phyloP scores from a whole-genome alignment of 2,113 vertebrate genomes.

The Colistium nudipinnis region DNA sequence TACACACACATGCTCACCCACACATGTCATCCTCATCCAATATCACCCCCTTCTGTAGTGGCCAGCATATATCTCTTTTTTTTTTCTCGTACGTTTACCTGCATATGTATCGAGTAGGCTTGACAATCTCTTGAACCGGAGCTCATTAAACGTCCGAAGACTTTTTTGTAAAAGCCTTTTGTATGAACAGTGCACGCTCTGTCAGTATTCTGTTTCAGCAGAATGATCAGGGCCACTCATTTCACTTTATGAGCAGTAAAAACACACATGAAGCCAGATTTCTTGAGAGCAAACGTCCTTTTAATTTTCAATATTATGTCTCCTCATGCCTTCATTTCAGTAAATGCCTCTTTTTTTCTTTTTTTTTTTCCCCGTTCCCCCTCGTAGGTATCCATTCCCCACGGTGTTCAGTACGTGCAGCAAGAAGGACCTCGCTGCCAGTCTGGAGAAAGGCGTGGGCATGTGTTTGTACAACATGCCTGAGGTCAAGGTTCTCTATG shows the following conservation, averaged over 20 bases:
- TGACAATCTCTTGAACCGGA: constrained; percentile 44
- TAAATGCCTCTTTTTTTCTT: neutral
- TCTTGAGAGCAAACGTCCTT: neutral
- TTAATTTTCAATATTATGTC: neutral
- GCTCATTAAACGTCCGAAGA: constrained; percentile 33
- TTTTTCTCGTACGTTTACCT: constrained; percentile 28
- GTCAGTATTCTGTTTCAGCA: constrained; percentile 6
- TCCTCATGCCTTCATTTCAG: neutral
- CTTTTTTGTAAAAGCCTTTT: constrained; percentile 40
- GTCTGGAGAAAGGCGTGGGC: constrained; percentile 96
- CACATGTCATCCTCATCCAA: constrained; percentile 15
- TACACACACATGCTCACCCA: neutral
- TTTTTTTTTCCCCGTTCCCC: neutral
- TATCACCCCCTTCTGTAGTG: constrained; percentile 2
- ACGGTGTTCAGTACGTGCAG: constrained; percentile 97
- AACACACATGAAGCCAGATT: neutral
- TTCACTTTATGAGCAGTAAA: constrained; percentile 10
- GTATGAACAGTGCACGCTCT: constrained; percentile 22
- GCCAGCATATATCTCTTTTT: constrained; percentile 33
- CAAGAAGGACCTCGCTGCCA: constrained; percentile 92
- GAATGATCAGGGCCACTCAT: constrained; percentile 4
- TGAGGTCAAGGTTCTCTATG: constrained; percentile 91
- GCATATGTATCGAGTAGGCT: constrained; percentile 42
- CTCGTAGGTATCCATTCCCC: constrained; percentile 90
- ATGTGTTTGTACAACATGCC: constrained; percentile 99